phyloP scores from a whole-genome alignment of 2,888 invertebrate genomes.

The Mesodorylaimus sp. region DNA sequence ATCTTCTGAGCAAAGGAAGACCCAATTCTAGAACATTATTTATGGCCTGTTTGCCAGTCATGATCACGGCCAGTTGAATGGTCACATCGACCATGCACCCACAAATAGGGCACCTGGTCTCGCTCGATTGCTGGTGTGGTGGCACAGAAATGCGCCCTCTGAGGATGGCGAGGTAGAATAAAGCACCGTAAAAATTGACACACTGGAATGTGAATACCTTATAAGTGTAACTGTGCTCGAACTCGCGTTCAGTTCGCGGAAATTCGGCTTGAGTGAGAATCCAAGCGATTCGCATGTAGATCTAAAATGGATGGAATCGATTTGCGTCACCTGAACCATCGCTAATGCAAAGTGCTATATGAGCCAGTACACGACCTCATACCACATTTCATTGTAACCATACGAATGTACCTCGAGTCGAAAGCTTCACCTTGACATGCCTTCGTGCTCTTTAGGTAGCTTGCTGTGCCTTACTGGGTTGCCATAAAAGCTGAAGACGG shows the following conservation, averaged over 20 bases:
- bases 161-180: slow-evolving; percentile 88
- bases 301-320: neutral
- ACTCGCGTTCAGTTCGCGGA: slow-evolving; percentile 70
- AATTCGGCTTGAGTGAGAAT: slow-evolving; percentile 9
- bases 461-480: too few species aligned
- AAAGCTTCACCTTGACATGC: too few species aligned
- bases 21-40: slow-evolving; percentile 69
- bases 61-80: slow-evolving; percentile 75
- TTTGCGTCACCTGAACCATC: neutral
- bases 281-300: slow-evolving; percentile 10
- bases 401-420: too few species aligned
- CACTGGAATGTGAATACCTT: slow-evolving; percentile 77
- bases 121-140: too few species aligned
- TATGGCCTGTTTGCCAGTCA: slow-evolving; percentile 81
- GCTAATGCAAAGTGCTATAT: neutral
- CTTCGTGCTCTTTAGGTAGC: too few species aligned
- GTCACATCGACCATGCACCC: slow-evolving; percentile 75
- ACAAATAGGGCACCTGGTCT: slow-evolving; percentile 58
- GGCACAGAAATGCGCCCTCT: too few species aligned
- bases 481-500: too few species aligned
- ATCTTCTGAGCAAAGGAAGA: slow-evolving; percentile 46
- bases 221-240: slow-evolving; percentile 73
- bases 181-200: slow-evolving; percentile 86
- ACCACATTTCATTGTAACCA: too few species aligned
- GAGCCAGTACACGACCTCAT: slow-evolving; percentile 44